Evolutionary conservation across 1,140 invertebrate species (phyloP), one percentile per base, ranked within the genome.

Genomic region (Drosophila arawakana): DNA sequence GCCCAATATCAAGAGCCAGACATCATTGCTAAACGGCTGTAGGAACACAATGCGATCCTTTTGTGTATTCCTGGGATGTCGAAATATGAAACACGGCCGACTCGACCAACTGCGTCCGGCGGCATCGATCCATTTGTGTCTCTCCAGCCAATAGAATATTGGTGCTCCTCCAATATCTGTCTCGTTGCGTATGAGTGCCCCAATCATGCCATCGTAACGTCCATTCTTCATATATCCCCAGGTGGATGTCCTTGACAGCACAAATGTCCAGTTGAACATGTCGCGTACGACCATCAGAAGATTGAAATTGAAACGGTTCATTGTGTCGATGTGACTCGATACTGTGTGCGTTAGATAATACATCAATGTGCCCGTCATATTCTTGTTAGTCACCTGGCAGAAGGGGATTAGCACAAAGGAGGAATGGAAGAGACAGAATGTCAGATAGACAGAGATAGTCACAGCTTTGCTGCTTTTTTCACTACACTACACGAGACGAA

Each of bases 181-280:
- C 54, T 93, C 88, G 11, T 93, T 93, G 13, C 93, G 90, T 54
- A 94, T 92, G 65, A 96, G 92, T 0, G 93, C 93, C 1, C 95
- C 95, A n/a, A 96, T 93, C 91, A 96, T 94, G 3, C 95, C 95
- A 76, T 95, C 95, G 71, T 94, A 95, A 11, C 93, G 93, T 2
- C 95, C 95, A 90, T 96, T 95, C 21, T 93, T 92, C 34, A 93
- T 59, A 78, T 95, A 95, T 5, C 95, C 95, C 95, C 95, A 96
- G 5, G 95, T 94, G 58, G 93, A 92, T 0, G 93, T 94, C 5
- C 93, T 81, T 65, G 85, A 86, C 21, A 95, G 86, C 58, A 94
- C 91, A 43, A 94, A 94, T 94, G 93, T 94, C 76, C 94, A 95
- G 91, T 95, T 95, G 76, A 93, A 95, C 90, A 94, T 94, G 74